Base-by-base conservation (phyloP, 2,888 invertebrate species). In the Congeria kusceri region DNA sequence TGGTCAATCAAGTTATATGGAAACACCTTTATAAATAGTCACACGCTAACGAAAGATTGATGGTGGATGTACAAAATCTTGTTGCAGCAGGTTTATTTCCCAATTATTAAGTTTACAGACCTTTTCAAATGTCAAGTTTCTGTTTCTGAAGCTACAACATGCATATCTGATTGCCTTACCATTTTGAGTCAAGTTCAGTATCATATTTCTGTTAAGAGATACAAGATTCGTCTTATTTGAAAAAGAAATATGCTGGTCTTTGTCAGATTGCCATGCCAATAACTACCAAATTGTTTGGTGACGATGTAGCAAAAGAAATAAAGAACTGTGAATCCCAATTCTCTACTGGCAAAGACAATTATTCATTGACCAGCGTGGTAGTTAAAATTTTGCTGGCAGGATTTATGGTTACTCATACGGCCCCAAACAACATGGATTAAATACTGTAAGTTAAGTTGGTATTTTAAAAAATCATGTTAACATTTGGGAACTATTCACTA, bases 1-100 rank as follows among this genome's bases (percentile, higher is more conserved):
- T 58, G n/a, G 47, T 72, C 4, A 72, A 72, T 25, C 39, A 57
- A 20, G 72, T 64, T 27, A 63, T 72, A 11, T 72, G 72, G 72
- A 64, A 65, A 49, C 46, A 47, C 0, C n/a, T 64, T 7, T 46
- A 65, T 3, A 57, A 65, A 44, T 23, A 27, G 29, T 11, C 64
- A 0, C 63, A 56, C 3, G 23, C 20, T 5, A 23, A 57, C 46
- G 71, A 72, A 25, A 63, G 32, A n/a, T n/a, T 25, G 28, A 15
- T 71, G 3, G 44, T n/a, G 9, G 63, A 71, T 23, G 63, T 71
- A 27, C 71, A 71, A 25, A 71, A 64, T 57, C 63, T n/a, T 25
- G 39, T 5, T 18, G 63, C 13, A 15, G 53, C 23, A 25, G 25
- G 13, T n/a, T n/a, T n/a, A n/a, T n/a, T n/a, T n/a, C n/a, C 63